phyloP scores from a whole-genome alignment of 1,140 invertebrate genomes.

The Pogonomyrmex barbatus region DNA sequence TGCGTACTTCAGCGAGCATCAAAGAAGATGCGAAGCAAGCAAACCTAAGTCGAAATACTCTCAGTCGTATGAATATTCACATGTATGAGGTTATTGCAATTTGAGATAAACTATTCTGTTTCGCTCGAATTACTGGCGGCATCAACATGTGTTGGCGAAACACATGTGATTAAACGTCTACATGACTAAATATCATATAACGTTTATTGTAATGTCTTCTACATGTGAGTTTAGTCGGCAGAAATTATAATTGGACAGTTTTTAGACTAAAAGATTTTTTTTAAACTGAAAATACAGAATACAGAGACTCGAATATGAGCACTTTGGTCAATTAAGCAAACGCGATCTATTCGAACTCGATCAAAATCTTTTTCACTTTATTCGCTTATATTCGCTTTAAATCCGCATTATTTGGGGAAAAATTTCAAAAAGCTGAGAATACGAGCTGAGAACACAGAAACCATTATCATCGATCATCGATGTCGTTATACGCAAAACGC shows the following conservation, averaged over 20 bases:
- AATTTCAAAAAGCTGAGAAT: not conserved
- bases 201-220: not conserved
- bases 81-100: constrained; percentile 53
- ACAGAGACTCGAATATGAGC: not conserved
- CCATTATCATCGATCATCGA: not conserved
- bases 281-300: not conserved
- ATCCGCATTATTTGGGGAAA: not conserved
- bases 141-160: constrained; percentile 21
- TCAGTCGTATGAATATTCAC: constrained; percentile 63
- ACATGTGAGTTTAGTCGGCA: not conserved
- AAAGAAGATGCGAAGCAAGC: constrained; percentile 66
- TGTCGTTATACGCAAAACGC: not conserved
- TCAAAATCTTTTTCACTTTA: not conserved
- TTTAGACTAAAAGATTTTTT: not conserved
- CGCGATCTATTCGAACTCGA: not conserved
- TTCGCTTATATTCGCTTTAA: not conserved
- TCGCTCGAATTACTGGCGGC: not conserved
- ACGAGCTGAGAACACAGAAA: not conserved
- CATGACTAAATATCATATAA: constrained; percentile 6
- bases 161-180: not conserved
- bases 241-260: not conserved
- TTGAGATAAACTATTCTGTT: constrained; percentile 10
- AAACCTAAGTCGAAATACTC: constrained; percentile 65
- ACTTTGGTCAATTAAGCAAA: not conserved
- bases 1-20: constrained; percentile 59